Conservation (phyloP, 2,113 vertebrate genomes). For the Campylorhamphus procurvoides region DNA sequence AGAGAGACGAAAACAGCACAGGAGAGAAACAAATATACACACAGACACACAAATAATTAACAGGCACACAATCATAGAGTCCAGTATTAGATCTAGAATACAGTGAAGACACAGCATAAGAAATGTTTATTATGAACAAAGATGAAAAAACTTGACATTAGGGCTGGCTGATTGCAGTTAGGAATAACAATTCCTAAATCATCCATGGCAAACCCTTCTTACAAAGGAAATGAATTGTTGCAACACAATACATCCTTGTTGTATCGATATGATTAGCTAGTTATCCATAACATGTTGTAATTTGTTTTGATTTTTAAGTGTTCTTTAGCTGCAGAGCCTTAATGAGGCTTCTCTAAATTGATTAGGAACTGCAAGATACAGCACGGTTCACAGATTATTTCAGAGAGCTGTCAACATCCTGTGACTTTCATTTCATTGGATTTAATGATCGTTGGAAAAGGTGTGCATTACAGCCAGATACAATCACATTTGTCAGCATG, state of each 20-base stretch:
- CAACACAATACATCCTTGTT: slow-evolving; percentile 73
- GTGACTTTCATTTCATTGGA: slow-evolving; percentile 91
- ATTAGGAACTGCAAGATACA: slow-evolving; percentile 84
- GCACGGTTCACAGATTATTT: slow-evolving; percentile 86
- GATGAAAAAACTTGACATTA: slow-evolving; percentile 54
- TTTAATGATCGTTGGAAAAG: slow-evolving; percentile 89
- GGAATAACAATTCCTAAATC: slow-evolving; percentile 76
- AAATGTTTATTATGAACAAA: slow-evolving; percentile 49
- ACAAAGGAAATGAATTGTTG: slow-evolving; percentile 74
- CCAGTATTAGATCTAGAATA: background rate
- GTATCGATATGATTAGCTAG: slow-evolving; percentile 81
- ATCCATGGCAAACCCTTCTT: slow-evolving; percentile 69
- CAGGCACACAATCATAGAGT: background rate
- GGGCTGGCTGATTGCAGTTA: slow-evolving; percentile 46
- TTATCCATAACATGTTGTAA: slow-evolving; percentile 80
- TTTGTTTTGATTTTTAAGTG: slow-evolving; percentile 87
- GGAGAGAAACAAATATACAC: slow-evolving; percentile 15
- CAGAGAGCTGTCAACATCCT: slow-evolving; percentile 86
- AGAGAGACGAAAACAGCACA: background rate
- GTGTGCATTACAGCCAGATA: slow-evolving; percentile 89
- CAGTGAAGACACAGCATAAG: slow-evolving; percentile 22
- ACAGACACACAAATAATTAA: slow-evolving; percentile 55
- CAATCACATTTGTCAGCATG: slow-evolving; percentile 96
- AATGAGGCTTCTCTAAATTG: slow-evolving; percentile 87
- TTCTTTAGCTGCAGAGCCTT: slow-evolving; percentile 78